Evolutionary conservation across 2,888 invertebrate species (phyloP), one percentile per base, ranked within the genome.

Genomic region (Diplazon laetatorius): DNA sequence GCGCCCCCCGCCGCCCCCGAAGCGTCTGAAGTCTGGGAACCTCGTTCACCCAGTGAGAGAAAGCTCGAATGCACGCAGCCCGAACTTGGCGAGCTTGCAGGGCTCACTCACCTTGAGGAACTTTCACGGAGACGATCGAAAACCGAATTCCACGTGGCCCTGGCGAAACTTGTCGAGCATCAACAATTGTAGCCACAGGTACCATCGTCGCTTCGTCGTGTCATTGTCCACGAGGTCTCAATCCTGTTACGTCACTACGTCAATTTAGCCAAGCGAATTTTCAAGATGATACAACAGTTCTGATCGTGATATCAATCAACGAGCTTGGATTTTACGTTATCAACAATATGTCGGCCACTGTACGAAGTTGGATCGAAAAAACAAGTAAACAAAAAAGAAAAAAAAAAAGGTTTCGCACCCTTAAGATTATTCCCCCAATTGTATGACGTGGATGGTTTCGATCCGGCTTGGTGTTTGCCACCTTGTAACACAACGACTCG

Each of bases 61-160:
- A 74, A 74, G 71, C 48, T 71, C 55, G 44, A 87, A 88, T 87
- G 87, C 88, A 86, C 85, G 86, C 85, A 87, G 83, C 84, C n/a
- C 62, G 52, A 79, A 80, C 76, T 80, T 70, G 72, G 39, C 35
- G 62, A 78, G 35, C 76, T 75, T 63, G 20, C 42, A 55, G 71
- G 42, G 30, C 55, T 60, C 46, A 70, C 65, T 71, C 60, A 75
- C 72, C 68, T 72, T 72, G 76, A 69, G 72, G 72, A 75, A 76
- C 72, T 75, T 75, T 68, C 62, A 14, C 42, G 62, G n/a, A 42
- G 42, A 62, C 50, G 25, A 60, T 74, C 52, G 65, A 60, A 50
- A 55, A 69, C 60, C 71, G 14, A 75, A 72, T 55, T 55, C 71
- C 71, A 72, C 71, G 63, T 63, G 71, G 62, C 37, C 50, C 52